Conservation (phyloP, 2,113 vertebrate species). For the Syngnathus scovelli region DNA sequence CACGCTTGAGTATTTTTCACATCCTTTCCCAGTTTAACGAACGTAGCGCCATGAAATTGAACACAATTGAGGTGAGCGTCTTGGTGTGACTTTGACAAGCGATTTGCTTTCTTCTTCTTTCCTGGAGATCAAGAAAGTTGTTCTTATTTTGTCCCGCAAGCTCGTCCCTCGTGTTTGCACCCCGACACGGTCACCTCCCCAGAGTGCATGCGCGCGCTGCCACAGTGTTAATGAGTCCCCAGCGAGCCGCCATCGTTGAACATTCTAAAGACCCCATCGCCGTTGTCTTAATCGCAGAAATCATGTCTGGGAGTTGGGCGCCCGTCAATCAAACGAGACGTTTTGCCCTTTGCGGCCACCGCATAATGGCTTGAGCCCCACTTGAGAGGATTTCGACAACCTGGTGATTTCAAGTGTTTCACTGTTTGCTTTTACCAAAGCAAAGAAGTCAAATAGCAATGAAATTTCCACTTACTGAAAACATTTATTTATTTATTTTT, state of each 20-base stretch:
- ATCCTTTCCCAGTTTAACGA: too few relatives aligned
- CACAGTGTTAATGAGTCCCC: not conserved
- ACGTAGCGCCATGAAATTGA: too few relatives aligned
- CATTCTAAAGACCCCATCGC: not conserved
- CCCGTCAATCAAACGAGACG: not conserved
- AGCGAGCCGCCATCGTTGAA: not conserved
- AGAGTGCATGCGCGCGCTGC: not conserved
- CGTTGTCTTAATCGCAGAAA: not conserved
- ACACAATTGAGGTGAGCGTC: too few relatives aligned
- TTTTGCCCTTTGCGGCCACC: not conserved
- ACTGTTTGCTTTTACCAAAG: too few relatives aligned
- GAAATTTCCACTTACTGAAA: too few relatives aligned
- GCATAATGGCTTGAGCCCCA: conserved; percentile 31
- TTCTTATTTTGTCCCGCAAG: not conserved
- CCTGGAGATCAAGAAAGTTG: not conserved
- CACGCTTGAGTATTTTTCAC: too few relatives aligned
- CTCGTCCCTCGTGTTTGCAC: not conserved
- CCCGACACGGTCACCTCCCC: not conserved
- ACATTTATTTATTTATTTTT: too few relatives aligned
- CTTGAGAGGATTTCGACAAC: conserved; percentile 47
- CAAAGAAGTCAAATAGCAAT: too few relatives aligned
- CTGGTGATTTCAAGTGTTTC: not conserved
- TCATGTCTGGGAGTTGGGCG: not conserved
- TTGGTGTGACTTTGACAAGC: not conserved
- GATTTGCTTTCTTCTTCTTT: not conserved